Evolutionary conservation across 2,113 vertebrate species (phyloP).

Genomic region (Brachyhypopomus occidentalis): DNA sequence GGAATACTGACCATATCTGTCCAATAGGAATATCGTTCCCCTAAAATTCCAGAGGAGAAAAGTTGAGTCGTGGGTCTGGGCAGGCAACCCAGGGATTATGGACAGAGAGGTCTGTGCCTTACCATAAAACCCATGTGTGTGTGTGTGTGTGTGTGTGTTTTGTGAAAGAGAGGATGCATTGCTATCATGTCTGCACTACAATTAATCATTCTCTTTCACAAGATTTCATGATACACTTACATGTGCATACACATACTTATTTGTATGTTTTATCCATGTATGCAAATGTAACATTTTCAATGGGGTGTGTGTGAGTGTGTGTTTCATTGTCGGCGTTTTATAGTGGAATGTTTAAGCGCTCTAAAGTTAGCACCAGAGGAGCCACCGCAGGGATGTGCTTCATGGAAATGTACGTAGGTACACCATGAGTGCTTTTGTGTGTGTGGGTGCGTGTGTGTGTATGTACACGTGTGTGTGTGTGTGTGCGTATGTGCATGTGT

Average conservation of each 20-base stretch:
- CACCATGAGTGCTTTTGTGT: conserved; percentile 44
- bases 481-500: conserved; percentile 58
- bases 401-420: conserved; percentile 61
- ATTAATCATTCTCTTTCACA: neutral
- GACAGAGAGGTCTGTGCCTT: conserved; percentile 29
- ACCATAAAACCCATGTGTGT: conserved; percentile 15
- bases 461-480: conserved; percentile 55
- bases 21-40: conserved; percentile 38
- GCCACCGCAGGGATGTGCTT: conserved; percentile 28
- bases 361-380: conserved; percentile 74
- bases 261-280: neutral
- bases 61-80: conserved; percentile 51
- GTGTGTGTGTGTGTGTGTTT: conserved; percentile 44
- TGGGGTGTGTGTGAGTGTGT: neutral
- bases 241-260: conserved; percentile 45
- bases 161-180: neutral
- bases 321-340: conserved; percentile 67
- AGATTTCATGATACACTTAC: neutral
- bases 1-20: neutral
- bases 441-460: conserved; percentile 32
- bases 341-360: conserved; percentile 75
- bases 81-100: conserved; percentile 53
- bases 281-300: neutral
- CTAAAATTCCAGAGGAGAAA: conserved; percentile 53
- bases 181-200: neutral